These are phyloP conservation scores for Cryptoblepharus egeriae DNA, from an alignment of 2,797 vertebrate genomes.

Conservation along the genomic window DNA sequence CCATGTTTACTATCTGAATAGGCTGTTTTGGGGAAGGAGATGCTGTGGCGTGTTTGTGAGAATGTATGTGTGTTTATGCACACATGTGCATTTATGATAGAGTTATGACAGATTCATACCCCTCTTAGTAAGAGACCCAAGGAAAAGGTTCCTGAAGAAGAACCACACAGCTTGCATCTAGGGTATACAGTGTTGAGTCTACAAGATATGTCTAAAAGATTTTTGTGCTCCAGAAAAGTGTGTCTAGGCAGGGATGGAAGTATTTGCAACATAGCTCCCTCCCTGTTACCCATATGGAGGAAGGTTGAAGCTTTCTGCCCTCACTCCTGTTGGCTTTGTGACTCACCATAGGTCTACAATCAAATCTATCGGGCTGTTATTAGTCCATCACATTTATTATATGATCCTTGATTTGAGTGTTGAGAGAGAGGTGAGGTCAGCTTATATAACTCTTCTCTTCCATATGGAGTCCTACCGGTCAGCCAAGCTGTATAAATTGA, in stretches of 20 bases:
- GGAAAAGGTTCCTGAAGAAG: neutral
- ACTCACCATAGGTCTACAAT: neutral
- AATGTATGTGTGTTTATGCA: neutral
- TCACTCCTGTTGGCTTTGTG: neutral
- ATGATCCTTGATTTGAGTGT: neutral
- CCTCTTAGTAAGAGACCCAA: neutral
- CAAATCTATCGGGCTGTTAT: too few species aligned
- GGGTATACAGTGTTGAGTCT: too few species aligned
- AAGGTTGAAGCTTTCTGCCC: neutral
- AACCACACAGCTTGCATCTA: too few species aligned
- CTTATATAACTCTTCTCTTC: too few species aligned
- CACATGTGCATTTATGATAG: neutral
- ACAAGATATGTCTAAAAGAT: neutral
- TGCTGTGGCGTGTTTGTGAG: neutral
- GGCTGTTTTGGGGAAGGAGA: neutral
- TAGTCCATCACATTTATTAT: neutral
- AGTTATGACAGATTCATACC: too few species aligned
- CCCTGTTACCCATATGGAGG: neutral
- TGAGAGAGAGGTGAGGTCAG: too few species aligned
- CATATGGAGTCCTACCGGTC: too few species aligned
- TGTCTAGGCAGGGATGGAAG: too few species aligned
- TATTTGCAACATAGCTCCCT: neutral
- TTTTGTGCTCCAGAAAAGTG: neutral
- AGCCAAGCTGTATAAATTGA: too few species aligned
- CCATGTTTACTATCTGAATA: neutral